Conservation (phyloP, 2,797 vertebrate species). For the Nannoperca obscura region DNA sequence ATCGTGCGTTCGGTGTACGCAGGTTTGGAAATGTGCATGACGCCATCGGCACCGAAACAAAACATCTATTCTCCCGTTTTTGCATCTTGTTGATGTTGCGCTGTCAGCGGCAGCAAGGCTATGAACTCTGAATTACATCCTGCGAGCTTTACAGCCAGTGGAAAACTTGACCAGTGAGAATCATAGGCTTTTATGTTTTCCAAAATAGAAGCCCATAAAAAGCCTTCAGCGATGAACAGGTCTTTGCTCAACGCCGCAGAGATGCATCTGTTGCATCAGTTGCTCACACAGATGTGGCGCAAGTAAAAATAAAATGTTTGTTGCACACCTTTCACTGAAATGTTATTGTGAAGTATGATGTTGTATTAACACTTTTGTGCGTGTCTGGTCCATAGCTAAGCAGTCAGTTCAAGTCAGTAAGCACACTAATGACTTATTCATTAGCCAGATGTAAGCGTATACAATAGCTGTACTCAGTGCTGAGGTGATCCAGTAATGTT, state of each 20-base stretch:
- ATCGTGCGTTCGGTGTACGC: slow-evolving; percentile 32
- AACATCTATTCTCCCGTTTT: slow-evolving; percentile 21
- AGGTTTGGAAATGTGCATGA: slow-evolving; percentile 50
- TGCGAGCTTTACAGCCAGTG: slow-evolving; percentile 8
- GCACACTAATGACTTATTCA: slow-evolving; percentile 65
- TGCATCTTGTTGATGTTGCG: slow-evolving; percentile 38
- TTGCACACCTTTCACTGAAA: slow-evolving; percentile 56
- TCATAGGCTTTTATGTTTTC: slow-evolving; percentile 21
- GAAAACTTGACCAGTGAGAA: slow-evolving; percentile 9
- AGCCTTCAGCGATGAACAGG: slow-evolving; percentile 26
- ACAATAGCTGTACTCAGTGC: slow-evolving; percentile 53
- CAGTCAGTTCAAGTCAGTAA: slow-evolving; percentile 43
- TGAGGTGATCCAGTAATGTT: slow-evolving; percentile 46
- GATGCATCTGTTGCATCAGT: slow-evolving; percentile 25
- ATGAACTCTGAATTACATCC: slow-evolving; percentile 14
- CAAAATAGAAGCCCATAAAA: slow-evolving; percentile 23
- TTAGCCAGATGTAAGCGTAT: slow-evolving; percentile 72
- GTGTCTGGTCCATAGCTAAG: slow-evolving; percentile 39
- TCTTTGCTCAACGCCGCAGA: slow-evolving; percentile 5
- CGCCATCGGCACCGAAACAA: slow-evolving; percentile 38
- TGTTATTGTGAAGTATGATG: slow-evolving; percentile 61
- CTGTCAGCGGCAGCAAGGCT: slow-evolving; percentile 29
- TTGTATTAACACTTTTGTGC: slow-evolving; percentile 40
- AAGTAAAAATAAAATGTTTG: slow-evolving; percentile 44
- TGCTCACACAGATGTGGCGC: slow-evolving; percentile 49